phyloP scores from a whole-genome alignment of 2,888 invertebrate species.

The Tanytarsus gracilentus region DNA sequence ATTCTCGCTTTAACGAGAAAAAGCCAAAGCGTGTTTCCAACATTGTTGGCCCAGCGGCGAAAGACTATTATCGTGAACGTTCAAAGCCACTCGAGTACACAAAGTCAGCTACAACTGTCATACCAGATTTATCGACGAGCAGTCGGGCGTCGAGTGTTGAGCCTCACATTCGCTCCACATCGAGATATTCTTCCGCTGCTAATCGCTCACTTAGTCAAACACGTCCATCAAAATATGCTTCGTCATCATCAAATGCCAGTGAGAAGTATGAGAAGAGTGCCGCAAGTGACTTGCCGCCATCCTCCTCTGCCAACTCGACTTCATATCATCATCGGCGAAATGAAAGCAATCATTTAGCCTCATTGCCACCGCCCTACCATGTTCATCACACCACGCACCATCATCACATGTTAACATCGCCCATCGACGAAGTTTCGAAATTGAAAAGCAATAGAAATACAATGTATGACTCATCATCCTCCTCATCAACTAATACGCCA shows the following conservation, averaged over 20 bases:
- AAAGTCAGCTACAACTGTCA: slow-evolving; percentile 23
- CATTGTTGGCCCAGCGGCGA: slow-evolving; percentile 51
- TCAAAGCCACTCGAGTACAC: slow-evolving; percentile 29
- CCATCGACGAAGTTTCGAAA: background rate
- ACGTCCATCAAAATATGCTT: slow-evolving; percentile 44
- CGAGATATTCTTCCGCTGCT: slow-evolving; percentile 21
- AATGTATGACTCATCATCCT: slow-evolving; percentile 22
- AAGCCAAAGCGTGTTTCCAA: slow-evolving; percentile 61
- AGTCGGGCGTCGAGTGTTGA: slow-evolving; percentile 3
- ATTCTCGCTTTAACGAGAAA: slow-evolving; percentile 78
- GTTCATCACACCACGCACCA: slow-evolving; percentile 18
- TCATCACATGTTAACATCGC: slow-evolving; percentile 5
- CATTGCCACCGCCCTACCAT: slow-evolving; percentile 21
- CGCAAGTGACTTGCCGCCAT: no score
- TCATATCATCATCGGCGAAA: background rate
- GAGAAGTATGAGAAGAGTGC: background rate
- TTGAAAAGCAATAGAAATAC: slow-evolving; percentile 19
- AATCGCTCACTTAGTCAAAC: slow-evolving; percentile 42
- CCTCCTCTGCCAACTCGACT: slow-evolving; percentile 34
- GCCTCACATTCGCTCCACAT: background rate
- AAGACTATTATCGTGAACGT: slow-evolving; percentile 46
- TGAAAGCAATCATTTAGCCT: slow-evolving; percentile 7
- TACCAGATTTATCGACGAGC: slow-evolving; percentile 11
- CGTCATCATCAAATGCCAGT: slow-evolving; percentile 44
- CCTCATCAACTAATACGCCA: slow-evolving; percentile 21